Evolutionary conservation across 2,797 vertebrate species (phyloP).

Genomic region (Botia almorhae): DNA sequence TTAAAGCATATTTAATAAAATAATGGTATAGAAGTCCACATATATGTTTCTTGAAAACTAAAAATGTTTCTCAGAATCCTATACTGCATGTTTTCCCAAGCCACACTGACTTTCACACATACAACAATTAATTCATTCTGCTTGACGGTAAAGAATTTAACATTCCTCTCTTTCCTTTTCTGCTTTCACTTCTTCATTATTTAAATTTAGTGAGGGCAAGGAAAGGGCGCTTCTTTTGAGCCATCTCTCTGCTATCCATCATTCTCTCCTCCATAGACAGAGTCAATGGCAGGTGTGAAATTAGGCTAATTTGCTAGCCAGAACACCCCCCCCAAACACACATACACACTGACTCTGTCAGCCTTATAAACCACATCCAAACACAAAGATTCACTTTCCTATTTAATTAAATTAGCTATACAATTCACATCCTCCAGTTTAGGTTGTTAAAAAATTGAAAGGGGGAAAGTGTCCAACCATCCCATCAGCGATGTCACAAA

Average conservation of each 20-base stretch:
- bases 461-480: neutral
- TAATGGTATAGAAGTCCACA: neutral
- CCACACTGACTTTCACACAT: conserved; percentile 38
- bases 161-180: conserved; percentile 51
- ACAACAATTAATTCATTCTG: conserved; percentile 37
- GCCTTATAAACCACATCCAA: conserved; percentile 50
- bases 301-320: conserved; percentile 79
- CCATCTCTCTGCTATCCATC: conserved; percentile 76
- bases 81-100: conserved; percentile 5
- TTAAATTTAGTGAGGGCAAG: conserved; percentile 65
- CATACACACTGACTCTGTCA: conserved; percentile 15
- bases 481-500: conserved; percentile 32
- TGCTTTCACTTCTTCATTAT: conserved; percentile 58
- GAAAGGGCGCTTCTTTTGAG: conserved; percentile 70
- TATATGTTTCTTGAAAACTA: conserved; percentile 1
- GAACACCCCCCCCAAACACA: conserved; percentile 63
- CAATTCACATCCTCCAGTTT: conserved; percentile 35
- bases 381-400: conserved; percentile 74
- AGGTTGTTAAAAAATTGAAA: conserved; percentile 41
- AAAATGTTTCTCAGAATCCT: conserved; percentile 26
- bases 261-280: conserved; percentile 74
- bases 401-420: conserved; percentile 79
- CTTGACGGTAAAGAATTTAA: conserved; percentile 40
- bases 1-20: too few relatives aligned
- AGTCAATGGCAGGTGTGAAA: conserved; percentile 81